Base-by-base conservation (phyloP, 2,888 invertebrate genomes). In the Tetragnatha montana region DNA sequence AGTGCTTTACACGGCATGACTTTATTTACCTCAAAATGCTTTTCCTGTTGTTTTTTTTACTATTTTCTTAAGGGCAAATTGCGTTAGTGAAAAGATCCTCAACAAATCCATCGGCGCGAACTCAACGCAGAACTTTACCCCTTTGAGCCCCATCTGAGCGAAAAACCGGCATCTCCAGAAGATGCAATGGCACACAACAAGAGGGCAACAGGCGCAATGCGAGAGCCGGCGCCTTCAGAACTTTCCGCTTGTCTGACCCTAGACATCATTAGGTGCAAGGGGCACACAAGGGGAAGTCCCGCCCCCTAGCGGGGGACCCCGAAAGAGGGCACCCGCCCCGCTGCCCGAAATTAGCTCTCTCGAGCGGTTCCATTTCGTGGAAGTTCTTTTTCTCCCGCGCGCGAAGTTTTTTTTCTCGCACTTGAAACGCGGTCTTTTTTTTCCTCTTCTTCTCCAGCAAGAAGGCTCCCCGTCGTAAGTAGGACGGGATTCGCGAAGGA, bases 161-260 rank as follows among this genome's bases (percentile, higher is more conserved):
- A 49, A 69, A 74, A 73, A 51, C 60, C 14, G 76, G 71, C 35
- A 35, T 35, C 35, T 35, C 35, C 35, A 74, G 74, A 87, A 22
- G 71, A 71, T 35, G 35, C 35, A 35, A 35, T 35, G 35, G 35
- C 35, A 35, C 35, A 35, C 35, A 35, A 35, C 35, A 35, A 35
- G 35, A 82, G 51, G 12, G 4, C 35, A 35, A 35, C 2, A 82
- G 51, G 12, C 22, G n/a, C 69, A 69, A 81, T 68, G 51, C 47
- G 22, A 70, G 78, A 82, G 69, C 71, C 89, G 89, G 89, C 89
- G 89, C 80, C 89, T 89, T 88, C 74, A 81, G 84, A 89, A 89
- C 89, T 89, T 89, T 89, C 89, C 89, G 89, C 89, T 74, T 89
- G 84, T 89, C 80, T 89, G 89, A 85, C 89, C 85, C 85, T 69